Base-by-base conservation (phyloP, 2,888 invertebrate species). In the Aspidapion aeneum region DNA sequence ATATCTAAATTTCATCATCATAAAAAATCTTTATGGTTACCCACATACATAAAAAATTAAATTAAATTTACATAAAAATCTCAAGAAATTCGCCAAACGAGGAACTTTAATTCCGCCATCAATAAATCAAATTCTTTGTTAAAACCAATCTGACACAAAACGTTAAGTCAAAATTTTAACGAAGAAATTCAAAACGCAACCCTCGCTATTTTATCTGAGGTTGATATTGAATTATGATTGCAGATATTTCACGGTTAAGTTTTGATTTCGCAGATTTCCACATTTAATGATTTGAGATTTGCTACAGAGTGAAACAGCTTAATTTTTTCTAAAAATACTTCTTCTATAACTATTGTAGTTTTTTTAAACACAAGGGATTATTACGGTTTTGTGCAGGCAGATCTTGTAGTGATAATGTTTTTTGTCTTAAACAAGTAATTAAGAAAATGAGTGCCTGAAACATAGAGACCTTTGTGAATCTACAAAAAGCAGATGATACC, bases 161-260 rank as follows among this genome's bases (percentile, higher is more conserved):
- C 12, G 35, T 12, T 12, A 12, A 35, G 35, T 35, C 35, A 12
- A 35, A 35, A 35, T 35, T 35, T 35, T 3, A 35, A 35, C 3
- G 35, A 12, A 35, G 35, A 35, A 35, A 35, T 35, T 35, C 12
- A 61, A 61, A 61, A 61, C 61, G 35, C 20, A 57, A 61, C 35
- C 55, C 63, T 21, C 63, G 59, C 35, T 35, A 7, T 35, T 12
- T 3, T 35, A 63, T 63, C 63, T 63, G 59, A 63, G 63, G 59
- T 57, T 63, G 59, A 63, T 63, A 58, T 63, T 63, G 63, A 63
- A 56, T 58, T 63, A 63, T 63, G 56, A 57, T 63, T 63, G 56
- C 54, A 60, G 63, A 60, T 63, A 63, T 63, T 63, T 63, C 57
- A 57, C 51, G 52, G 60, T 60, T 60, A 62, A 57, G 57, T 22